These are phyloP conservation scores for Meiosimyza decipiens DNA, from an alignment of 2,888 invertebrate species.

Conservation along the genomic window DNA sequence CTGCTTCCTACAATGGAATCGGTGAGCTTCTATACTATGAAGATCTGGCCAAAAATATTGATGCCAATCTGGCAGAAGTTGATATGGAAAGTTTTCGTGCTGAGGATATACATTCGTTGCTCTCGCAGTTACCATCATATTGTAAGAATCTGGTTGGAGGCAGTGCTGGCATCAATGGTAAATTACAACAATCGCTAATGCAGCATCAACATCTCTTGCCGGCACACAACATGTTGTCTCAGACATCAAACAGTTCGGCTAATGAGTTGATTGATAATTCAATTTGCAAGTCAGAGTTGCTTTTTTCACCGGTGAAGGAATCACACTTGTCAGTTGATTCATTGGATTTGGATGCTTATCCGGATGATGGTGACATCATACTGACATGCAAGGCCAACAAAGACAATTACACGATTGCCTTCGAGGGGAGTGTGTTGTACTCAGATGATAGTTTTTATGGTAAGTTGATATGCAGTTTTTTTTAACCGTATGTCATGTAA, in stretches of 20 bases:
- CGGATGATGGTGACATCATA: conserved; percentile 85
- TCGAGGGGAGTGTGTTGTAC: conserved; percentile 89
- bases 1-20: conserved; percentile 82
- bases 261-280: conserved; percentile 84
- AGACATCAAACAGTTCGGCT: conserved; percentile 60
- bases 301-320: conserved; percentile 92
- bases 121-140: conserved; percentile 81
- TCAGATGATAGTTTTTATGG: conserved; percentile 85
- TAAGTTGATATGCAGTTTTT: conserved; percentile 43
- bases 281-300: conserved; percentile 89
- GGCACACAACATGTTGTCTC: conserved; percentile 53
- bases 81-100: conserved; percentile 95
- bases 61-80: conserved; percentile 92
- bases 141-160: conserved; percentile 71
- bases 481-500: too few relatives aligned
- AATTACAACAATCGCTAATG: conserved; percentile 54
- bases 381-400: conserved; percentile 92
- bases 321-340: conserved; percentile 87
- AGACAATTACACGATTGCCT: conserved; percentile 95
- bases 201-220: conserved; percentile 38
- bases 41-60: conserved; percentile 87
- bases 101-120: conserved; percentile 88
- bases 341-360: conserved; percentile 83
- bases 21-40: conserved; percentile 81
- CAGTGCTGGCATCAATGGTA: conserved; percentile 8